Percentiles rank a stretch among this genome's conserved stretches.
These are phyloP conservation scores for Eolophus roseicapilla DNA, from an alignment of 2,113 vertebrate species.

Conservation along the genomic window DNA sequence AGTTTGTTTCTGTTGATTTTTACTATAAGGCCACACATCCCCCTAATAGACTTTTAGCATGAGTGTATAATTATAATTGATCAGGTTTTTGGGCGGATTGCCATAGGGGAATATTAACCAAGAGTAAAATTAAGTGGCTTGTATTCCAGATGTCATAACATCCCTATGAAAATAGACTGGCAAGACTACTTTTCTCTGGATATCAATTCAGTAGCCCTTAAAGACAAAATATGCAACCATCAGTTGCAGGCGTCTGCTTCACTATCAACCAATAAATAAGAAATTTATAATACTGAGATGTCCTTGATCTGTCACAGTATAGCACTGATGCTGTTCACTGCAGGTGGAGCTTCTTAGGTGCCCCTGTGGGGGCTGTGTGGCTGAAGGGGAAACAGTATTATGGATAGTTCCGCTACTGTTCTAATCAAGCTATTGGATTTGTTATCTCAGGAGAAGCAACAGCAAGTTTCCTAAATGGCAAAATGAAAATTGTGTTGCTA, in stretches of 20 bases:
- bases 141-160: background rate
- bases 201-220: background rate
- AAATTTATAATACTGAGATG: background rate
- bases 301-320: background rate
- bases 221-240: slow-evolving; percentile 19
- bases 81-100: background rate
- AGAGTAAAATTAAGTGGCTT: slow-evolving; percentile 22
- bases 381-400: background rate
- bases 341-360: background rate
- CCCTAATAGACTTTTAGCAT: background rate
- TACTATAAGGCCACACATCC: background rate
- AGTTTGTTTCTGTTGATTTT: background rate
- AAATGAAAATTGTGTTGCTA: background rate
- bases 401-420: background rate
- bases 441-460: background rate
- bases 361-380: rapidly evolving
- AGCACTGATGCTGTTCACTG: background rate
- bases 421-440: background rate
- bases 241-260: background rate
- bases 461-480: background rate
- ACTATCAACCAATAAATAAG: background rate
- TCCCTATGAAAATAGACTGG: background rate
- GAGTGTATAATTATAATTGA: slow-evolving; percentile 21
- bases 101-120: background rate
- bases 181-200: background rate